A percentile compares a stretch with the other conserved stretches of the same genome.
These are phyloP conservation scores for Muricea muricata DNA, from an alignment of 92 coral and sea anemone species.

Conservation along the genomic window DNA sequence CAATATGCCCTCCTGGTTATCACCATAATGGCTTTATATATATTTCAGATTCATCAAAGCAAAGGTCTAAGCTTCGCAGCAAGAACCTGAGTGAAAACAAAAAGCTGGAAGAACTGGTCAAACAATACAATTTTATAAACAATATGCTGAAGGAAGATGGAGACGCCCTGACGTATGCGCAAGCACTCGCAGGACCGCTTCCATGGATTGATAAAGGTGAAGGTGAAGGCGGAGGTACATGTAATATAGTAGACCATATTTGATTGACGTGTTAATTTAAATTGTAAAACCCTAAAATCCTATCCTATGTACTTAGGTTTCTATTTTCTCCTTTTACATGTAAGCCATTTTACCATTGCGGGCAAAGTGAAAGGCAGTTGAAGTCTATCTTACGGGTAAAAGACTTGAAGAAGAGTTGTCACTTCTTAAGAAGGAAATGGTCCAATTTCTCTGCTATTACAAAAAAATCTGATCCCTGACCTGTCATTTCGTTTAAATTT, in stretches of 20 bases:
- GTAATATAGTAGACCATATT: too few relatives aligned
- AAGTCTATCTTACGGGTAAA: background rate
- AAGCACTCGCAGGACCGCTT: background rate
- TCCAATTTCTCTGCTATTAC: slow-evolving; percentile 16
- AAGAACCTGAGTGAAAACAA: slow-evolving; percentile 14
- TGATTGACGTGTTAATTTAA: too few relatives aligned
- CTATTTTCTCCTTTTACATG: background rate
- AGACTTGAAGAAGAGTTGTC: background rate
- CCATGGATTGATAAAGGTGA: background rate
- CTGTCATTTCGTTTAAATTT: background rate
- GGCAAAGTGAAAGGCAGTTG: slow-evolving; percentile 12
- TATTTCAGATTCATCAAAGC: slow-evolving; percentile 36
- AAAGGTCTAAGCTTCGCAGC: slow-evolving; percentile 20
- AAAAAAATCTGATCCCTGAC: background rate
- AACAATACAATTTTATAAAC: background rate
- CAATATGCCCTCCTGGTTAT: too few relatives aligned
- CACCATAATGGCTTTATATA: too few relatives aligned
- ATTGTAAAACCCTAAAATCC: too few relatives aligned
- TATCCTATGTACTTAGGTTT: too few relatives aligned
- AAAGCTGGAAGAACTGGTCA: background rate
- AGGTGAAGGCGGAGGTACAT: background rate
- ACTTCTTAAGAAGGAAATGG: slow-evolving; percentile 14
- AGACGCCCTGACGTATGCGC: background rate
- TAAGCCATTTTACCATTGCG: background rate
- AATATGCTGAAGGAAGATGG: background rate